These are phyloP conservation scores for Forbesichthys papilliferus DNA, from an alignment of 2,113 vertebrate genomes.

Conservation along the genomic window DNA sequence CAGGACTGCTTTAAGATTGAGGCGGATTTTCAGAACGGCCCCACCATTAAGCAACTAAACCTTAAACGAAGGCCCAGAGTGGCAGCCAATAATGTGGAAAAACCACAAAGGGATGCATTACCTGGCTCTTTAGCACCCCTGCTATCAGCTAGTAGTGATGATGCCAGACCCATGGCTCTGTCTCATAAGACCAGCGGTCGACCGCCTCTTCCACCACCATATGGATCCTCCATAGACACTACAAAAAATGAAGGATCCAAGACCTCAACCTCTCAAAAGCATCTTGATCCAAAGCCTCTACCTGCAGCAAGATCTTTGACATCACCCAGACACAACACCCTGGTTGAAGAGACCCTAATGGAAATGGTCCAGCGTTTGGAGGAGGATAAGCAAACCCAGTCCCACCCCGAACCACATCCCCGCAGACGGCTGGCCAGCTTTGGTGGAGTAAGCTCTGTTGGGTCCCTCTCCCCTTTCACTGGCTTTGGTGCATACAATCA, in stretches of 20 bases:
- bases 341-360: slow-evolving; percentile 83
- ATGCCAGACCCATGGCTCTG: slow-evolving; percentile 76
- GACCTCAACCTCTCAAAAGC: slow-evolving; percentile 57
- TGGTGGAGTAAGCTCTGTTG: slow-evolving; percentile 86
- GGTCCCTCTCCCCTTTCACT: slow-evolving; percentile 86
- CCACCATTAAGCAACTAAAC: slow-evolving; percentile 89
- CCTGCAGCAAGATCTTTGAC: slow-evolving; percentile 76
- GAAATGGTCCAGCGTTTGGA: slow-evolving; percentile 83
- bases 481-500: slow-evolving; percentile 79
- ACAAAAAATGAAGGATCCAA: slow-evolving; percentile 71
- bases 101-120: slow-evolving; percentile 60
- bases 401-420: slow-evolving; percentile 75
- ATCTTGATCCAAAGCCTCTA: slow-evolving; percentile 77
- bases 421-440: slow-evolving; percentile 90
- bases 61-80: slow-evolving; percentile 83
- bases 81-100: slow-evolving; percentile 58
- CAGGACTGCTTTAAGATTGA: slow-evolving; percentile 85
- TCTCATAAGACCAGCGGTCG: slow-evolving; percentile 74
- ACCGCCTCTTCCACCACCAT: slow-evolving; percentile 68
- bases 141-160: slow-evolving; percentile 82
- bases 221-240: slow-evolving; percentile 57
- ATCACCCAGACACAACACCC: slow-evolving; percentile 78
- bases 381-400: slow-evolving; percentile 77
- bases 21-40: slow-evolving; percentile 83
- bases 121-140: slow-evolving; percentile 85